Conservation (phyloP, 2,888 invertebrate species). For the Pammene aurita region DNA sequence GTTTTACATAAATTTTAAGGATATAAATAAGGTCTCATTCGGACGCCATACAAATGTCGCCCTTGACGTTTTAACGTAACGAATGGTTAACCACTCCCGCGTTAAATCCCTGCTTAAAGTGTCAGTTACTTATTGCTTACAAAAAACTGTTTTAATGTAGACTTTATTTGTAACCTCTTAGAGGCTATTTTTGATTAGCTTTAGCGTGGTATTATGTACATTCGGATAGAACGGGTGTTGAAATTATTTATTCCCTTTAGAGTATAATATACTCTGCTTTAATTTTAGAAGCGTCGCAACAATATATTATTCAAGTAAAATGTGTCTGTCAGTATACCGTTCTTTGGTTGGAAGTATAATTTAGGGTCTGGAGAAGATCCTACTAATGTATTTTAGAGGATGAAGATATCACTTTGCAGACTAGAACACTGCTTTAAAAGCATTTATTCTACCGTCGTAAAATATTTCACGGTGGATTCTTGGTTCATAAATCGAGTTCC, state of each 20-base stretch:
- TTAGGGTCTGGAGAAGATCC: background rate
- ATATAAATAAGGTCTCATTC: conserved; percentile 44
- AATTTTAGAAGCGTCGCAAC: conserved; percentile 27
- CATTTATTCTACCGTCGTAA: conserved; percentile 12
- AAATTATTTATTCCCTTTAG: conserved; percentile 38
- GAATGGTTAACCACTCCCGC: conserved; percentile 63
- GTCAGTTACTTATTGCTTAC: conserved; percentile 47
- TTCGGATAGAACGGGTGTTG: conserved; percentile 30
- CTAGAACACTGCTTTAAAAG: background rate
- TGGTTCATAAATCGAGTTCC: conserved; percentile 5
- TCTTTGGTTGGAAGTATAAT: conserved; percentile 12
- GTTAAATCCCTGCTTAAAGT: conserved; percentile 55
- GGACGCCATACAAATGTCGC: conserved; percentile 54
- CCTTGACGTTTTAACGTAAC: conserved; percentile 51
- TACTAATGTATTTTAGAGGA: conserved; percentile 4
- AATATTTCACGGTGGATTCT: background rate
- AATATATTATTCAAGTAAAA: conserved; percentile 37
- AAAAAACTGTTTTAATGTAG: background rate
- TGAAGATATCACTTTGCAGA: background rate
- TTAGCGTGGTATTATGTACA: conserved; percentile 17
- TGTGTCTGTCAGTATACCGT: conserved; percentile 13
- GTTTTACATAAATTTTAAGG: conserved; percentile 33
- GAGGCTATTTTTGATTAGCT: background rate
- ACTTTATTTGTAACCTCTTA: background rate
- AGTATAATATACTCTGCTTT: conserved; percentile 22